These are phyloP conservation scores for Tryphoninae sp. DNA, from an alignment of 2,888 invertebrate genomes.

Conservation along the genomic window DNA sequence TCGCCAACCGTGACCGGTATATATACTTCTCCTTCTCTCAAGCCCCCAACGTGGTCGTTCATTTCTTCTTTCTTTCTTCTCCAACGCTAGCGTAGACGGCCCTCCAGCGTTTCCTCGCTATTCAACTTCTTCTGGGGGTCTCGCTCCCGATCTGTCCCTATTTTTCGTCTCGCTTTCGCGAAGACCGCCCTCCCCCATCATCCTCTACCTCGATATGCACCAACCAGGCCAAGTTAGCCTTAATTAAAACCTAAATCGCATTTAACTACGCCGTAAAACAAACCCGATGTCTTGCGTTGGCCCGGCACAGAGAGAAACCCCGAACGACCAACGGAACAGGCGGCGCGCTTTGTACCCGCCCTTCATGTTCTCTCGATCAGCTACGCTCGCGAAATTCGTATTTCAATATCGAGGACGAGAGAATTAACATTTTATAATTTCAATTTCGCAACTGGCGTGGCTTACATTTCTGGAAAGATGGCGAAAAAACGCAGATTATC, in stretches of 20 bases:
- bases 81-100: slow-evolving; percentile 10
- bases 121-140: slow-evolving; percentile 9
- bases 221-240: slow-evolving; percentile 70
- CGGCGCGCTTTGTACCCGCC: slow-evolving; percentile 12
- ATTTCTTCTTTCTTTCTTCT: slow-evolving; percentile 38
- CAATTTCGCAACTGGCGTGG: slow-evolving; percentile 21
- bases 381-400: slow-evolving; percentile 48
- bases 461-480: slow-evolving; percentile 21
- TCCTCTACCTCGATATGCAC: slow-evolving; percentile 7
- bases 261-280: slow-evolving; percentile 77
- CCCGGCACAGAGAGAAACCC: neutral
- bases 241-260: slow-evolving; percentile 78
- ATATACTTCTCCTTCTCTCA: slow-evolving; percentile 44
- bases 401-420: slow-evolving; percentile 3
- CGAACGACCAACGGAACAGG: slow-evolving; percentile 55
- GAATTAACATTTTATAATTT: neutral
- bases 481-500: neutral
- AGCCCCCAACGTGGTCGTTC: neutral
- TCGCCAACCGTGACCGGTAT: slow-evolving; percentile 28
- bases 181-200: too few species aligned
- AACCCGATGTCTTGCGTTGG: slow-evolving; percentile 73
- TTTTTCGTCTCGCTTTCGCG: slow-evolving; percentile 64
- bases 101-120: slow-evolving; percentile 47
- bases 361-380: neutral
- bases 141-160: slow-evolving; percentile 64